Conservation (phyloP, 2,888 invertebrate species). For the Therioaphis trifolii region DNA sequence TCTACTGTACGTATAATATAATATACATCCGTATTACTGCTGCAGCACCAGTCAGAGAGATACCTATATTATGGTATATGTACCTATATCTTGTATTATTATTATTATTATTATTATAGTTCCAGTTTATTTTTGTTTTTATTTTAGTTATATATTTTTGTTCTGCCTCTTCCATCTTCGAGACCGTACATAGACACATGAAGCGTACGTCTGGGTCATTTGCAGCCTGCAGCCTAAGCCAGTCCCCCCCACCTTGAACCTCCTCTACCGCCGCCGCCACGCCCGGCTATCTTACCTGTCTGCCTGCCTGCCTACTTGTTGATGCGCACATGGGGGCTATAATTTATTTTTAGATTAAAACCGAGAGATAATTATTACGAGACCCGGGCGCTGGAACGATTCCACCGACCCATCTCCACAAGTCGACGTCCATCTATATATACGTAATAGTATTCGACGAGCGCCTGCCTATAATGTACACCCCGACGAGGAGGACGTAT, state of each 20-base stretch:
- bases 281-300: not conserved
- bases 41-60: too few relatives aligned
- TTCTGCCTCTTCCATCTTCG: not conserved
- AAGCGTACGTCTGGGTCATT: constrained; percentile 7
- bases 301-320: constrained; percentile 44
- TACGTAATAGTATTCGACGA: too few relatives aligned
- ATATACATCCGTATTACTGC: too few relatives aligned
- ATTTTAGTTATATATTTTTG: too few relatives aligned
- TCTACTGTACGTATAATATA: constrained; percentile 8
- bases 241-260: not conserved
- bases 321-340: constrained; percentile 37
- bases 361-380: constrained; percentile 46
- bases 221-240: constrained; percentile 39
- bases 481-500: not conserved
- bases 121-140: constrained; percentile 28
- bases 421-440: too few relatives aligned
- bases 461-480: too few relatives aligned
- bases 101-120: not conserved
- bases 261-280: not conserved
- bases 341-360: constrained; percentile 62
- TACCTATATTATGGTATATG: too few relatives aligned
- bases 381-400: not conserved
- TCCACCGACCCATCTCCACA: constrained; percentile 5
- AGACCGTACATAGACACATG: not conserved
- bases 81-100: too few relatives aligned